Percentiles rank a stretch among this genome's conserved stretches.
Conservation (phyloP, 2,113 vertebrate genomes). For the Coturnix japonica region DNA sequence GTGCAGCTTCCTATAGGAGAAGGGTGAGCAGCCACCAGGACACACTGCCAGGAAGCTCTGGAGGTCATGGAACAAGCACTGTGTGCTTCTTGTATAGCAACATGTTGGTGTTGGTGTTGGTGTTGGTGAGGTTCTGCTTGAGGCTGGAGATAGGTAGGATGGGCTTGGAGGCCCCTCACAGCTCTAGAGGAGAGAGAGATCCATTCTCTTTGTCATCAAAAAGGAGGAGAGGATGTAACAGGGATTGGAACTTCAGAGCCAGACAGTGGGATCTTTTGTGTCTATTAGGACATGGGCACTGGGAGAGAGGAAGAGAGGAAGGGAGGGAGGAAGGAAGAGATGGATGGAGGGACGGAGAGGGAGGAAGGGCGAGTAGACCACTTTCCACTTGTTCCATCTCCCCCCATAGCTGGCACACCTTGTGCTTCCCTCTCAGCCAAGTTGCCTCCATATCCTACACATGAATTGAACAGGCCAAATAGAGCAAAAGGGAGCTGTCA, state of each 20-base stretch:
- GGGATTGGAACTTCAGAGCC: background rate
- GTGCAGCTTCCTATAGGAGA: background rate
- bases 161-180: background rate
- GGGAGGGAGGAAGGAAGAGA: background rate
- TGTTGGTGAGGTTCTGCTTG: background rate
- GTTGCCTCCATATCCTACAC: background rate
- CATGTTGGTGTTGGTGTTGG: background rate
- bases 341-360: background rate
- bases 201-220: background rate
- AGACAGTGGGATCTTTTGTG: background rate
- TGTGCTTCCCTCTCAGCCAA: background rate
- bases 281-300: background rate
- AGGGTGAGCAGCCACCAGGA: background rate
- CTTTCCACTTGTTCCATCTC: background rate
- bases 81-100: background rate
- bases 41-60: background rate
- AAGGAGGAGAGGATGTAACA: background rate
- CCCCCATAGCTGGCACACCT: background rate
- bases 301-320: accelerated
- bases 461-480: background rate
- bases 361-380: background rate
- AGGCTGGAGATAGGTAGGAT: background rate
- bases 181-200: background rate
- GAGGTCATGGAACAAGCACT: background rate
- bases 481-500: background rate